A percentile compares a stretch with the other conserved stretches of the same genome.
These are phyloP conservation scores for Trichoplusia ni DNA, from an alignment of 1,140 invertebrate genomes.

Conservation along the genomic window DNA sequence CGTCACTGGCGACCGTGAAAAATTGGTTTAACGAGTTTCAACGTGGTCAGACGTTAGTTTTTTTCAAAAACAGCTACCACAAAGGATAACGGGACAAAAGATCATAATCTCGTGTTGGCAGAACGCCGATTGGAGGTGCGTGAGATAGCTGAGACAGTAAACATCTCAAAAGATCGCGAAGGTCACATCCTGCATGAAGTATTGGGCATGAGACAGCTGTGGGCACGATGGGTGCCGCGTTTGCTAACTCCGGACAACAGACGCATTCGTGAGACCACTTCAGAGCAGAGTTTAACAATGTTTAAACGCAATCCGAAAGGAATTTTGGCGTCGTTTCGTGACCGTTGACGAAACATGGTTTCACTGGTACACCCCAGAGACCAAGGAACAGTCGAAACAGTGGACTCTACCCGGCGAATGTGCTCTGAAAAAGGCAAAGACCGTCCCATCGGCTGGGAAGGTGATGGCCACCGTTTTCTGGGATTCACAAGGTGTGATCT, in stretches of 20 bases:
- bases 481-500: no score
- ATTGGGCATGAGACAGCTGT: constrained; percentile 47
- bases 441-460: neutral
- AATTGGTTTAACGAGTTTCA: constrained; percentile 40
- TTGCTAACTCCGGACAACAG: constrained; percentile 46
- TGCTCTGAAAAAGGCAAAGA: neutral
- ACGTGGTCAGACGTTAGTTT: constrained; percentile 47
- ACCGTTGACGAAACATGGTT: neutral
- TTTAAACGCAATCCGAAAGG: neutral
- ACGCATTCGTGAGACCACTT: constrained; percentile 38
- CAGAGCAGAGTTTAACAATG: constrained; percentile 23
- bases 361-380: neutral
- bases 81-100: constrained; percentile 52
- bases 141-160: constrained; percentile 47
- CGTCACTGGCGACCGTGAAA: constrained; percentile 39
- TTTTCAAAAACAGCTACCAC: constrained; percentile 29
- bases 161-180: constrained; percentile 29
- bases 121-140: constrained; percentile 48
- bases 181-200: constrained; percentile 40
- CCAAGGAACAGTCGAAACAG: neutral
- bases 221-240: constrained; percentile 41
- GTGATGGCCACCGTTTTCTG: neutral
- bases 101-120: constrained; percentile 45
- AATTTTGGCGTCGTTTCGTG: neutral
- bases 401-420: neutral